Evolutionary conservation across 2,797 vertebrate genomes (phyloP), one percentile per base, ranked within the genome.

Genomic region (Enteromius thamalakanensis): DNA sequence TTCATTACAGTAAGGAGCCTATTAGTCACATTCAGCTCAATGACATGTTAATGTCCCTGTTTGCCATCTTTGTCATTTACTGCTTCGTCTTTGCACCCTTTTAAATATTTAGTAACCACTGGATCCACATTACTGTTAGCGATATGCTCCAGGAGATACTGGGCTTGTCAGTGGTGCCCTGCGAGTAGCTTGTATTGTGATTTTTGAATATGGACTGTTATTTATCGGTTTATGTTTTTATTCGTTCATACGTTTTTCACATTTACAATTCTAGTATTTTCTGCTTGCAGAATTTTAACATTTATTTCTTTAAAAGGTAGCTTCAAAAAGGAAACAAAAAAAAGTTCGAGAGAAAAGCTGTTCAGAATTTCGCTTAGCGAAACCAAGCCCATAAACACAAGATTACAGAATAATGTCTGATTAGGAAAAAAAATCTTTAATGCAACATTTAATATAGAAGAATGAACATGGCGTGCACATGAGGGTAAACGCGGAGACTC

Each of bases 21-120:
- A 94, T 95, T 95, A 95, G 92, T 95, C 95, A 94, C 90, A 85
- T 91, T 85, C 85, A 89, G 85, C 88, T 81, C 91, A 93, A 94
- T 95, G 95, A 94, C 94, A 94, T 95, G 95, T 96, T 96, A 94
- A 96, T 96, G 93, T 90, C 88, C 82, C 90, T 92, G 92, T 93
- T 92, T 93, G 91, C 94, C 94, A 94, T 94, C 93, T 95, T 93
- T 94, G 94, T 95, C 94, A 95, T 95, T 95, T 95, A 96, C 93
- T 94, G 95, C 95, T 95, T 94, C 92, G 94, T 95, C 94, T 94
- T 93, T 93, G 91, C 89, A 91, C 91, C 93, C 94, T 95, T 65
- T 96, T 94, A 95, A 95, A 95, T 96, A 96, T 95, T 95, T 92
- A 95, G 94, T 90, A 93, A 94, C 93, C 94, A 92, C 94, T 95